phyloP scores from a whole-genome alignment of 2,113 vertebrate genomes.

The Sprattus sprattus region DNA sequence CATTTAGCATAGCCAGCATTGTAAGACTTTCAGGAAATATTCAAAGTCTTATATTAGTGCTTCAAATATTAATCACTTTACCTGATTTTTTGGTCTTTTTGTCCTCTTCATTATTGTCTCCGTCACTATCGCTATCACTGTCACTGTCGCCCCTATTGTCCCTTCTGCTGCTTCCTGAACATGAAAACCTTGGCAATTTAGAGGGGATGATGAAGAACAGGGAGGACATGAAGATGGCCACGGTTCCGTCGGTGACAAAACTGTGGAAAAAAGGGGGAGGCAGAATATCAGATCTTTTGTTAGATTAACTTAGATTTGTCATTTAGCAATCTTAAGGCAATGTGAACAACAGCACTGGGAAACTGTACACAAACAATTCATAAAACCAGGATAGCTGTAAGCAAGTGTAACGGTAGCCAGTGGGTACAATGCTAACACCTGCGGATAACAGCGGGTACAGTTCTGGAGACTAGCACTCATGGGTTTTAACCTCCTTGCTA shows the following conservation, averaged over 20 bases:
- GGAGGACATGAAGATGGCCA: constrained; percentile 76
- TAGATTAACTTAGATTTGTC: neutral
- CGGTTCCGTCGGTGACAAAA: constrained; percentile 81
- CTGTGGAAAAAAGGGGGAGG: constrained; percentile 57
- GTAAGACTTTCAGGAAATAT: too few species aligned
- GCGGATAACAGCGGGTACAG: too few species aligned
- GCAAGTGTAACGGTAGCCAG: too few species aligned
- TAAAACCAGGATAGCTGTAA: neutral
- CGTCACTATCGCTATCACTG: constrained; percentile 28
- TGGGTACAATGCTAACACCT: too few species aligned
- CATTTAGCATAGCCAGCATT: too few species aligned
- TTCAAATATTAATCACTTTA: neutral
- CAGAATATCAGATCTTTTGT: neutral
- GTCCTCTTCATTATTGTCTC: constrained; percentile 35
- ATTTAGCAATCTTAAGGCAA: neutral
- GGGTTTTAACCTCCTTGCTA: too few species aligned
- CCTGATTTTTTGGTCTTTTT: constrained; percentile 19
- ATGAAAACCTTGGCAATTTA: constrained; percentile 44
- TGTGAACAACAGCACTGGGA: neutral
- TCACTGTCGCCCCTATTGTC: neutral
- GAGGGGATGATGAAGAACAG: constrained; percentile 88
- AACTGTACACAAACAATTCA: neutral
- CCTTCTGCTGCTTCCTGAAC: neutral
- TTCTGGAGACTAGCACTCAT: too few species aligned
- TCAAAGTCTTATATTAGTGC: neutral